Evolutionary conservation across 1,140 invertebrate species (phyloP).

Genomic region (Anoplolepis gracilipes): DNA sequence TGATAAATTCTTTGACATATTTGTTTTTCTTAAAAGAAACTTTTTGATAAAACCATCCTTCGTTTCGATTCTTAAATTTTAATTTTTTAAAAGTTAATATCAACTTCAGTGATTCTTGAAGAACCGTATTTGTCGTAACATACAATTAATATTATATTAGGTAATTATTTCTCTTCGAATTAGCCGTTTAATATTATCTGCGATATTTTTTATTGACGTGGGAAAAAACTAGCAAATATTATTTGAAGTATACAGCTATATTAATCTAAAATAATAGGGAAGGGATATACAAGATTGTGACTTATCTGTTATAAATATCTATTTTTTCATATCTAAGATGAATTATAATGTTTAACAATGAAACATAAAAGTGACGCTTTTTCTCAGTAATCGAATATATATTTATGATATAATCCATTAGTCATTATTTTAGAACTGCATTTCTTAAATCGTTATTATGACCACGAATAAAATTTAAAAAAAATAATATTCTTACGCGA

Average conservation of each 20-base stretch:
- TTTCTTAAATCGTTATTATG: neutral
- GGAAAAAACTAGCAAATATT: neutral
- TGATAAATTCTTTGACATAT: neutral
- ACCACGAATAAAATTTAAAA: neutral
- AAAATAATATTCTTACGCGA: too few relatives aligned
- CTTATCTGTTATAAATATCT: slow-evolving; percentile 21
- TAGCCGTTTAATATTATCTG: neutral
- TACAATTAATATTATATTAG: too few relatives aligned
- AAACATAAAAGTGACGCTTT: neutral
- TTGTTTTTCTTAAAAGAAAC: neutral
- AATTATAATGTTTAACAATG: neutral
- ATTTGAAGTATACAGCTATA: neutral
- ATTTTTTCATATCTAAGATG: neutral
- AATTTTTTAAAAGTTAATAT: neutral
- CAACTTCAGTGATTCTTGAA: neutral
- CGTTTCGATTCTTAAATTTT: neutral
- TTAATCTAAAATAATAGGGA: neutral
- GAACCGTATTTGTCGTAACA: neutral
- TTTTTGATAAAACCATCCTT: neutral
- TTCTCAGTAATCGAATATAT: neutral
- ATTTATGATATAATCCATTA: neutral
- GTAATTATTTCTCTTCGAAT: neutral
- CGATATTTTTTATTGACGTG: neutral
- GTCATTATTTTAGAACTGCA: neutral
- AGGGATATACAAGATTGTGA: neutral